Percentiles rank a stretch among this genome's conserved stretches.
Evolutionary conservation across 23 tunicate species (phyloP).

Genomic region (Styela plicata): DNA sequence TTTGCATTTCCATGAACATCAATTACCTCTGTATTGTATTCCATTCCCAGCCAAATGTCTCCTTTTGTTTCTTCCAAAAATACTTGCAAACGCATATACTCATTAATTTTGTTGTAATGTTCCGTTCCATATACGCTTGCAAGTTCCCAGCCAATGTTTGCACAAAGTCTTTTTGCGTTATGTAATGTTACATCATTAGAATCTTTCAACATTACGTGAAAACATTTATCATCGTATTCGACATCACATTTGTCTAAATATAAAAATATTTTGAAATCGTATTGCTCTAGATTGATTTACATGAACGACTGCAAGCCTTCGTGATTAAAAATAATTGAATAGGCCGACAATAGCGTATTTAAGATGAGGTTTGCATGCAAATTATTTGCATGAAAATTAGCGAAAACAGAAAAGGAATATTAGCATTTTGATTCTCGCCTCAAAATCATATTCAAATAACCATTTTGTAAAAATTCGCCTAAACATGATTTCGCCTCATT

Average conservation of each 20-base stretch:
- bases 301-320: no score
- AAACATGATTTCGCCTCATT: no score
- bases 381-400: no score
- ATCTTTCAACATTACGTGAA: neutral
- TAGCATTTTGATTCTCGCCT: no score
- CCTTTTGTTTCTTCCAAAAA: neutral
- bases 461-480: no score
- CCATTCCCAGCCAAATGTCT: neutral
- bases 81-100: neutral
- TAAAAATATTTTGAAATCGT: no score
- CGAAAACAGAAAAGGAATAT: no score
- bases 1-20: neutral
- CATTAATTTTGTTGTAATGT: neutral
- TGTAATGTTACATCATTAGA: neutral
- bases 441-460: no score
- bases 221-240: neutral
- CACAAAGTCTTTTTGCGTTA: neutral
- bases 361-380: no score
- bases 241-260: neutral
- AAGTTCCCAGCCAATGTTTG: neutral
- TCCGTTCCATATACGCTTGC: neutral
- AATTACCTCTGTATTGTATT: neutral
- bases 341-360: no score
- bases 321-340: no score
- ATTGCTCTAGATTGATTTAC: no score